Evolutionary conservation across 2,888 invertebrate genomes (phyloP).

Genomic region (Lycophotia porphyrea): DNA sequence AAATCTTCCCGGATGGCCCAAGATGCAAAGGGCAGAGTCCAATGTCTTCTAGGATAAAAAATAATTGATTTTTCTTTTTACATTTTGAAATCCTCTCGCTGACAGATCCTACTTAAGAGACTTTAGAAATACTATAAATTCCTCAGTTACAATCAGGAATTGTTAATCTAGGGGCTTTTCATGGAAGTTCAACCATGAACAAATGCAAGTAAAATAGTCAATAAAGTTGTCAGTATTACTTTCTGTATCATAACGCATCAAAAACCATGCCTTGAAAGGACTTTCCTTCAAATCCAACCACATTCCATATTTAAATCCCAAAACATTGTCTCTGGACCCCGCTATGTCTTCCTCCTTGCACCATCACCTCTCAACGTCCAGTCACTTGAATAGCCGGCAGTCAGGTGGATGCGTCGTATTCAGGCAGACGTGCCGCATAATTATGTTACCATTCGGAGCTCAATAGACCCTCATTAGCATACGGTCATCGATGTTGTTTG

Average conservation of each 20-base stretch:
- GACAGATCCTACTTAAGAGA: neutral
- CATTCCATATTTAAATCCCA: neutral
- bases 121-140: neutral
- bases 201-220: too few relatives aligned
- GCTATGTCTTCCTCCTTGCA: conserved; percentile 39
- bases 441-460: conserved; percentile 77
- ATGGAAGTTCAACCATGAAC: neutral
- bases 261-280: neutral
- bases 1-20: conserved; percentile 53
- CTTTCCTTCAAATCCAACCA: neutral
- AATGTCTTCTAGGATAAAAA: neutral
- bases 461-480: conserved; percentile 79
- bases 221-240: too few relatives aligned
- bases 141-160: neutral
- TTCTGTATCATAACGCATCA: too few relatives aligned
- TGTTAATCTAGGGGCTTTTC: neutral
- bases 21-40: conserved; percentile 6
- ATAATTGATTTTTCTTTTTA: neutral
- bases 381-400: conserved; percentile 64
- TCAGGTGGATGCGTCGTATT: conserved; percentile 73
- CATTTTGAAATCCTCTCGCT: neutral
- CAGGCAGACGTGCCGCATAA: conserved; percentile 77
- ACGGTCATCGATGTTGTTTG: conserved; percentile 64
- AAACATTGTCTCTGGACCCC: neutral
- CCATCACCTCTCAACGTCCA: conserved; percentile 51